Percentiles rank a stretch among this genome's conserved stretches.
Conservation (phyloP, 2,888 invertebrate species). For the Drosophila meridionalis region DNA sequence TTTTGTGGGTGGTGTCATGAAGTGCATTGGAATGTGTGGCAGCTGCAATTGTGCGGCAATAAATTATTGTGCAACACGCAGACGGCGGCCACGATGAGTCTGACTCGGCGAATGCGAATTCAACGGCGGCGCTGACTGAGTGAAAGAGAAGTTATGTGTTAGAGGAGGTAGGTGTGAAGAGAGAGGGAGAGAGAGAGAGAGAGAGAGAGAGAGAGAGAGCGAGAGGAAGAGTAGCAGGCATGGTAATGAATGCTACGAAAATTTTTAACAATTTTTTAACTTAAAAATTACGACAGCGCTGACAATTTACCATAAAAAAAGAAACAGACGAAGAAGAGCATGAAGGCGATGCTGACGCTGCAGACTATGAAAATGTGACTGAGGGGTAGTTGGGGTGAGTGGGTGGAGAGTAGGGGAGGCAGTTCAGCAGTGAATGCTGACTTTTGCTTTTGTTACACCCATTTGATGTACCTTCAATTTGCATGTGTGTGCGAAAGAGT, state of each 20-base stretch:
- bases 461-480: constrained; percentile 75
- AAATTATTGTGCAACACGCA: constrained; percentile 82
- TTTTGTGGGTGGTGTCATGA: constrained; percentile 33
- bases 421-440: constrained; percentile 52
- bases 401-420: not conserved
- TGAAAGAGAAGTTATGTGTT: constrained; percentile 15
- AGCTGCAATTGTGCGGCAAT: constrained; percentile 80
- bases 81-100: constrained; percentile 50
- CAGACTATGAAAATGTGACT: constrained; percentile 40
- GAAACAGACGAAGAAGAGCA: constrained; percentile 5
- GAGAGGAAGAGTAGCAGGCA: constrained; percentile 22
- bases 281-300: constrained; percentile 81
- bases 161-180: constrained; percentile 7
- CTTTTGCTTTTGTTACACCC: constrained; percentile 74
- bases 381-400: not conserved
- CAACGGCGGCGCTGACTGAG: constrained; percentile 27
- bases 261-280: constrained; percentile 79
- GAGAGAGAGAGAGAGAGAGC: not conserved
- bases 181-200: not conserved
- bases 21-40: constrained; percentile 81
- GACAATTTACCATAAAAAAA: constrained; percentile 74
- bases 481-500: constrained; percentile 31
- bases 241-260: constrained; percentile 79
- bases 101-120: constrained; percentile 18
- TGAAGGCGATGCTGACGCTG: constrained; percentile 39